These are phyloP conservation scores for Penelope pileata DNA, from an alignment of 2,113 vertebrate genomes.

Conservation along the genomic window DNA sequence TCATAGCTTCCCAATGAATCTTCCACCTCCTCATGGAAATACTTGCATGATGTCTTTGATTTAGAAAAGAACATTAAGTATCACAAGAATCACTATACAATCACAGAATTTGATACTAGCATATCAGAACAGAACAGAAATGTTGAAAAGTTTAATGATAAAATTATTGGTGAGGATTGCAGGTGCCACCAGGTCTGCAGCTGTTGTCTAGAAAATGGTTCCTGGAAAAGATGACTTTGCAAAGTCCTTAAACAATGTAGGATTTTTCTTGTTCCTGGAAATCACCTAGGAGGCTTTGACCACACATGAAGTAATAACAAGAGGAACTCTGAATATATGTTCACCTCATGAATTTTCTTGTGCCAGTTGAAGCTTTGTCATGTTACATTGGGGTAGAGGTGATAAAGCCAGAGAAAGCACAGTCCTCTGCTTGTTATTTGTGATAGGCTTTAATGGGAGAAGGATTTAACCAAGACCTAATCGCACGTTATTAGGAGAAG, in stretches of 20 bases:
- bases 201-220: not conserved
- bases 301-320: not conserved
- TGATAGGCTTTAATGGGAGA: not conserved
- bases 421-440: not conserved
- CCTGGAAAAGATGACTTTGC: not conserved
- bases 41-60: not conserved
- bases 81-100: not conserved
- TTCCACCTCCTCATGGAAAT: not conserved
- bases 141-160: not conserved
- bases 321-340: not conserved
- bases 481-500: not conserved
- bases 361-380: not conserved
- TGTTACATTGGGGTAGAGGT: not conserved
- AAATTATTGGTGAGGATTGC: rapidly evolving
- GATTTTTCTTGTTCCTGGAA: not conserved
- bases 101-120: not conserved
- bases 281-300: not conserved
- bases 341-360: not conserved
- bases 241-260: not conserved
- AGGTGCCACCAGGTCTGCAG: not conserved
- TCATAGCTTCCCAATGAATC: not conserved
- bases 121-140: not conserved
- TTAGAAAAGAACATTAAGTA: not conserved
- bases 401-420: not conserved
- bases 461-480: not conserved